Evolutionary conservation across 2,113 vertebrate genomes (phyloP), one percentile per base, ranked within the genome.

Genomic region (Taurulus bubalis): DNA sequence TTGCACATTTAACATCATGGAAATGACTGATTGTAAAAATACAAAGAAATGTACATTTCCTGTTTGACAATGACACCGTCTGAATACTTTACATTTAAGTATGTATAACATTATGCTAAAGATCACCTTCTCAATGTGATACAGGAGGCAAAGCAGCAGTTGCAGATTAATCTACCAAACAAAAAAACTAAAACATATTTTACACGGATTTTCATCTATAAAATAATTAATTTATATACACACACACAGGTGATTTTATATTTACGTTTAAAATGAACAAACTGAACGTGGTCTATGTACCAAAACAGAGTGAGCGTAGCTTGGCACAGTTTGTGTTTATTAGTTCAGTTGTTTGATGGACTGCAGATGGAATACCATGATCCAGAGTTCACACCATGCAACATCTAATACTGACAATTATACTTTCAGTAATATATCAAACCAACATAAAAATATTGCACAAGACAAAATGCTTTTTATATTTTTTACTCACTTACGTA

Each of bases 11-110:
- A 85, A 91, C 86, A 90, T 87, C 70, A 77, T 90, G 53, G 86
- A 89, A 82, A 84, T 70, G 18, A 88, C 60, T 77, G 59, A 85
- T 79, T 79, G 79, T 89, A 91, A 89, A 92, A 94, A 87, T 83
- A 85, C 80, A 92, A 80, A 89, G 36, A 82, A 68, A 82, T 77
- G 66, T 45, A 86, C 64, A 83, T 75, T 55, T 81, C 32, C 85
- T 87, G 49, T 87, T 79, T 79, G 78, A 82, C 82, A 82, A 55
- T 77, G 79, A 89, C 58, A 77, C 78, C 73, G 56, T 85, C 58
- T 64, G 51, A 75, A 60, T 79, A 86, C 69, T 82, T 83, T 79
- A 83, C 56, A 80, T 64, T 56, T 45, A 70, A 84, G 26, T 77
- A 45, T 78, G 72, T 81, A 79, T 75, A 81, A 80, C 58, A 83